Conservation (phyloP, 1,140 invertebrate species). For the Ips typographus region DNA sequence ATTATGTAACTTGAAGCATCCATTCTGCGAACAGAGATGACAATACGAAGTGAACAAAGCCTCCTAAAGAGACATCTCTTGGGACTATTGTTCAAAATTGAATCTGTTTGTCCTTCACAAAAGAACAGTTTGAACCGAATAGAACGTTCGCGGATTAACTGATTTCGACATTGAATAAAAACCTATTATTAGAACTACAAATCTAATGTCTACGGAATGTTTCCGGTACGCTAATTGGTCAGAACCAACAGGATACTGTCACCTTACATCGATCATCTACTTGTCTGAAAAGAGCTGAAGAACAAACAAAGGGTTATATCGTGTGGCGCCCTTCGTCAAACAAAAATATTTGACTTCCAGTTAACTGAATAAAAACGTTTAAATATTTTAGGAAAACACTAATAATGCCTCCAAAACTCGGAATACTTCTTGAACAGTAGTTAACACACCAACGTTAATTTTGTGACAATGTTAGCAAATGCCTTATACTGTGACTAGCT, state of each 20-base stretch:
- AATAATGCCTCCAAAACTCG: slow-evolving; percentile 26
- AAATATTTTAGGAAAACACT: slow-evolving; percentile 28
- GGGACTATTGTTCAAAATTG: slow-evolving; percentile 45
- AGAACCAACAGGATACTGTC: slow-evolving; percentile 7
- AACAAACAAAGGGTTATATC: slow-evolving; percentile 20
- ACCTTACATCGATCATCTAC: slow-evolving; percentile 3
- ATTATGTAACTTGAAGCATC: slow-evolving; percentile 52
- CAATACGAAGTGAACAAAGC: slow-evolving; percentile 43
- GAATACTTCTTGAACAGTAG: slow-evolving; percentile 23
- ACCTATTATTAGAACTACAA: not conserved
- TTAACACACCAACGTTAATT: slow-evolving; percentile 30
- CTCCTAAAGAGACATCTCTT: slow-evolving; percentile 52
- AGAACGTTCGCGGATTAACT: slow-evolving; percentile 16
- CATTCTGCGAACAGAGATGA: slow-evolving; percentile 47
- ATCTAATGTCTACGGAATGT: not conserved
- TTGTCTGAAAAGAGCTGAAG: slow-evolving; percentile 7
- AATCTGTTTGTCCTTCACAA: slow-evolving; percentile 47
- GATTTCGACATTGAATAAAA: not conserved
- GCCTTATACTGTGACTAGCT: slow-evolving; percentile 12
- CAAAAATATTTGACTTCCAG: slow-evolving; percentile 25
- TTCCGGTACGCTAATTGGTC: slow-evolving; percentile 1
- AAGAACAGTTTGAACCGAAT: slow-evolving; percentile 44
- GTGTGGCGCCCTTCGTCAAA: slow-evolving; percentile 29
- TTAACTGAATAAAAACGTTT: slow-evolving; percentile 26
- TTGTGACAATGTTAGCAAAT: slow-evolving; percentile 19